Base-by-base conservation (phyloP, 2,113 vertebrate genomes). In the Dicerorhinus sumatrensis region DNA sequence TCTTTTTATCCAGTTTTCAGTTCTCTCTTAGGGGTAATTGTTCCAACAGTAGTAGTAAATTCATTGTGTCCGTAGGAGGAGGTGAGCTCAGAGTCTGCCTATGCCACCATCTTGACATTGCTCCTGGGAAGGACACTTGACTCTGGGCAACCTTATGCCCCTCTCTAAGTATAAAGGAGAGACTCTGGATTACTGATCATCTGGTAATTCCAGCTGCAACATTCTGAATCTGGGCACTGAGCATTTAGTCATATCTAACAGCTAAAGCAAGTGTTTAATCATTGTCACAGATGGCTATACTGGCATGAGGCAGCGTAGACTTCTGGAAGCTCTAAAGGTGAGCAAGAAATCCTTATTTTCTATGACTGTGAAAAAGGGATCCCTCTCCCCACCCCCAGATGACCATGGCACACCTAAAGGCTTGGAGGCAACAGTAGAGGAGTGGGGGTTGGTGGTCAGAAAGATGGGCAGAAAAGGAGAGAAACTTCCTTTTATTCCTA, bases 141-240 rank as follows among this genome's bases (percentile, higher is more conserved):
- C 5, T 31, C 33, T 36, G n/a, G n/a, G 36, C 1, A 36, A 11
- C 70, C 23, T 18, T 9, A 10, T 6, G 8, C 21, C n/a, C 5
- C 72, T 20, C 48, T 85, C 16, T 13, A 27, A 72, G 63, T 25
- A 67, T 31, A 51, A 84, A 51, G 21, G n/a, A 27, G 42, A 0
- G 0, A 54, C 1, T 23, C 33, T 1, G 20, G n/a, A 58, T 31
- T 29, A 7, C n/a, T 5, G 72, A 51, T 14, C 13, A 1, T 42
- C 21, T 25, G n/a, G 70, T 16, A n/a, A 39, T 33, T 39, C 70
- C 18, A 7, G 56, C 8, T 58, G 20, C 17, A 36, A 65, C 46
- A 21, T 42, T 72, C 13, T 51, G 69, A 84, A 29, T 5, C 48
- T 17, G 72, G 62, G 25, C 8, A 27, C 33, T 2, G 60, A 25